phyloP scores from a whole-genome alignment of 2,113 vertebrate species.

The Diadophis punctatus region DNA sequence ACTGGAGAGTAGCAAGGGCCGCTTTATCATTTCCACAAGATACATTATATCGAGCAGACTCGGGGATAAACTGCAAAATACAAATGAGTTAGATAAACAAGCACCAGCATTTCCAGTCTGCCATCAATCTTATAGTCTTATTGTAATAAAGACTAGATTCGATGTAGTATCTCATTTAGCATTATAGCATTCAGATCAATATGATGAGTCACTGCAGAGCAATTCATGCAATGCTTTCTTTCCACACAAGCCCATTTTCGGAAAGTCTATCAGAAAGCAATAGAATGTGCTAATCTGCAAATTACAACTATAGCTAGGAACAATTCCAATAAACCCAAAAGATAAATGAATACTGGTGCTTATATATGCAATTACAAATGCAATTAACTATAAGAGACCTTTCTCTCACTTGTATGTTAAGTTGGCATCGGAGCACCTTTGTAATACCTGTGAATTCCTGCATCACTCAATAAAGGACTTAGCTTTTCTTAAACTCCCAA shows the following conservation, averaged over 20 bases:
- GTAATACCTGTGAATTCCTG: neutral
- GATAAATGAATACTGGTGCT: neutral
- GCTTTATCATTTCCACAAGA: slow-evolving; percentile 76
- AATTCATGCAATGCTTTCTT: neutral
- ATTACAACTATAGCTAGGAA: neutral
- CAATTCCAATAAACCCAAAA: neutral
- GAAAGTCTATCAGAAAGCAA: neutral
- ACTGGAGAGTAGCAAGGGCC: slow-evolving; percentile 74
- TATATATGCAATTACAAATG: neutral
- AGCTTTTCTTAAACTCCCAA: neutral
- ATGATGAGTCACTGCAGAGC: neutral
- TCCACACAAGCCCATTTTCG: neutral
- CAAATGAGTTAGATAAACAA: neutral
- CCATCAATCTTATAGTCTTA: neutral
- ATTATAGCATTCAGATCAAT: neutral
- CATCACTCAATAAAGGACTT: neutral
- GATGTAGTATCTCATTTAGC: neutral
- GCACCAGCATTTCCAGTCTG: neutral
- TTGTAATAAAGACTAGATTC: neutral
- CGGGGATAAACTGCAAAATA: slow-evolving; percentile 84
- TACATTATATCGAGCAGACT: slow-evolving; percentile 85
- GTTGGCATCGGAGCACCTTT: neutral
- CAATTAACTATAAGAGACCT: no score
- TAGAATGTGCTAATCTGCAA: neutral
- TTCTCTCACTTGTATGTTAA: neutral